A percentile compares a stretch with the other conserved stretches of the same genome.
These are phyloP conservation scores for Gyrodactylus bullatarudis DNA, from an alignment of 1,140 invertebrate genomes.

Conservation along the genomic window DNA sequence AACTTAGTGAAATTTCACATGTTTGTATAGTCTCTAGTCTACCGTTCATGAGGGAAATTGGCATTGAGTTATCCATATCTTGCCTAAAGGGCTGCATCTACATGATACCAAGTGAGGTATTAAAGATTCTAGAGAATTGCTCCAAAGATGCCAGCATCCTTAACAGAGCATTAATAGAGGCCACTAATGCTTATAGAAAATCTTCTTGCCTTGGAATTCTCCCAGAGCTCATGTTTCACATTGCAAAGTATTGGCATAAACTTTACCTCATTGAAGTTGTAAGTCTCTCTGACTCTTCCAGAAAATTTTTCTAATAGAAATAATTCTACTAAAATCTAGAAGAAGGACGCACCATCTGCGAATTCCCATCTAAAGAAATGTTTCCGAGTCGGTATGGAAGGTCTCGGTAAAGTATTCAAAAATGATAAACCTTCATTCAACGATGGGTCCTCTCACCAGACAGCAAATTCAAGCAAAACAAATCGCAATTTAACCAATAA, in stretches of 20 bases:
- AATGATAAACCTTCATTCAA: not conserved
- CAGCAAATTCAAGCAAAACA: not conserved
- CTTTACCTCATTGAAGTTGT: not conserved
- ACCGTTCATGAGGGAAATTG: not conserved
- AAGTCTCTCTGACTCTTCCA: not conserved
- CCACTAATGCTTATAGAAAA: not conserved
- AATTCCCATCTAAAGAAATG: not conserved
- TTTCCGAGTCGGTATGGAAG: not conserved
- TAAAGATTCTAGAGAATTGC: not conserved
- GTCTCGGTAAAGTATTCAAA: not conserved
- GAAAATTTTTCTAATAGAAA: not conserved
- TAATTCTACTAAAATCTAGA: not conserved
- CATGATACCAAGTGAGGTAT: not conserved
- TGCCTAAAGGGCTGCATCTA: not conserved
- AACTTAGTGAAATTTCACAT: not conserved
- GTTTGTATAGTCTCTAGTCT: not conserved
- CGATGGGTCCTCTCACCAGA: not conserved
- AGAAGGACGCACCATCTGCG: not conserved
- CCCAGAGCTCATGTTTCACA: not conserved
- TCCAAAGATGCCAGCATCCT: not conserved
- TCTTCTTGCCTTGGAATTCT: not conserved
- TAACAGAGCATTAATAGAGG: not conserved
- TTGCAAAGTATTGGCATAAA: not conserved
- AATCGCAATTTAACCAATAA: not conserved
- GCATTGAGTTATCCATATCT: not conserved